Base-by-base conservation (phyloP, 2,888 invertebrate genomes). In the Pristionchus fissidentatus region DNA sequence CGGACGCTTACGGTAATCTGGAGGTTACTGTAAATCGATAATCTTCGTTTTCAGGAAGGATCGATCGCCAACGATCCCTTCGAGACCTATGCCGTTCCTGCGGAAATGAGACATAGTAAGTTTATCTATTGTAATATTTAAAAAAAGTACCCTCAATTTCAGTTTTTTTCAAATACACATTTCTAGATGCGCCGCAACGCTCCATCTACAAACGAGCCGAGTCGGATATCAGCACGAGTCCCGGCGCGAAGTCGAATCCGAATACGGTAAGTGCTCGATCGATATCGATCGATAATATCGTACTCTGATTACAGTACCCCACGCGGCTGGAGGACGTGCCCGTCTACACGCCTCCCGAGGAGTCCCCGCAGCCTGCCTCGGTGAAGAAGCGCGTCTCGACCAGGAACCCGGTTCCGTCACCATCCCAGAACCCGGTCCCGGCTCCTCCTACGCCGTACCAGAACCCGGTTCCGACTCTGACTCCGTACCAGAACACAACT, bases 231-330 rank as follows among this genome's bases (percentile, higher is more conserved):
- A 35, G 19, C 43, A 43, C 70, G 26, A 22, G 26, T 70, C 70
- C 70, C 70, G 70, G 38, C 38, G 43, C 70, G 70, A 70, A 70
- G 38, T 41, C 70, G 13, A n/a, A 66, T 66, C 66, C 38, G 66
- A 38, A 38, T 41, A 70, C n/a, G 70, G 41, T 70, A 70, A 55
- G 15, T n/a, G 41, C 22, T 38, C 35, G 57, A 62, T 35, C 62
- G n/a, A n/a, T 2, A 4, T 62, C 32, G 35, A 62, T 35, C 26
- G 3, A 3, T 57, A 57, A n/a, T n/a, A 26, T 57, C n/a, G 13
- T 8, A 57, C 7, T 3, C n/a, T 26, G 57, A 29, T 29, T 57
- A 57, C 57, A 7, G 57, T 57, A 57, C 0, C 57, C 29, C 41
- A 13, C 70, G 2, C 70, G 70, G 4, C 2, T 70, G n/a, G 70